These are phyloP conservation scores for Caenorhabditis elegans DNA, from an alignment of 1,140 invertebrate species.

Conservation along the genomic window DNA sequence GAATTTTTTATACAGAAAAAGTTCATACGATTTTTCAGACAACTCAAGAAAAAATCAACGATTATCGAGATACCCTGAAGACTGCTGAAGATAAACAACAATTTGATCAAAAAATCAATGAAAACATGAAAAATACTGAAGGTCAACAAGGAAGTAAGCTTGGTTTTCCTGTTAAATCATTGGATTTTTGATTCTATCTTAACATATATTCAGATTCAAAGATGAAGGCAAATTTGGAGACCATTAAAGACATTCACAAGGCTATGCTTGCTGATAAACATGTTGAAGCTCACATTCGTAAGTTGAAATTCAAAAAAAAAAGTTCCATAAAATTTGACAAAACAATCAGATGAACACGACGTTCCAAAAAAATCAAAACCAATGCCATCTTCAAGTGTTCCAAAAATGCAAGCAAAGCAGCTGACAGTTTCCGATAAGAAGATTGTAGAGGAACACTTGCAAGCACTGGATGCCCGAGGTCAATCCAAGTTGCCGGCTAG, in stretches of 20 bases:
- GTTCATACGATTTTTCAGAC: background rate
- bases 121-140: conserved; percentile 14
- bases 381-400: conserved; percentile 13
- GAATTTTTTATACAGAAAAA: background rate
- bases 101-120: background rate
- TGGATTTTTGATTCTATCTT: too few species aligned
- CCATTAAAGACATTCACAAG: background rate
- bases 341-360: background rate
- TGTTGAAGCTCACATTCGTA: conserved; percentile 1
- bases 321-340: background rate
- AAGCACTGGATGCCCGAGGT: background rate
- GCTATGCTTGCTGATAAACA: conserved; percentile 6
- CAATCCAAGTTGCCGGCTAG: background rate
- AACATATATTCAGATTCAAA: conserved; percentile 7
- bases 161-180: too few species aligned
- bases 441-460: conserved; percentile 17
- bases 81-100: background rate
- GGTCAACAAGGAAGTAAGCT: conserved; percentile 2
- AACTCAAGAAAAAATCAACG: conserved; percentile 15
- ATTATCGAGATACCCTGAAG: background rate
- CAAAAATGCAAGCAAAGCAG: conserved; percentile 16
- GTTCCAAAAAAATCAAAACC: conserved; percentile 1
- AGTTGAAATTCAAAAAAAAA: background rate
- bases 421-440: conserved; percentile 24
- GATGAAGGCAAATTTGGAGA: background rate